Base-by-base conservation (phyloP, 2,888 invertebrate species). In the Caenorhabditis japonica region DNA sequence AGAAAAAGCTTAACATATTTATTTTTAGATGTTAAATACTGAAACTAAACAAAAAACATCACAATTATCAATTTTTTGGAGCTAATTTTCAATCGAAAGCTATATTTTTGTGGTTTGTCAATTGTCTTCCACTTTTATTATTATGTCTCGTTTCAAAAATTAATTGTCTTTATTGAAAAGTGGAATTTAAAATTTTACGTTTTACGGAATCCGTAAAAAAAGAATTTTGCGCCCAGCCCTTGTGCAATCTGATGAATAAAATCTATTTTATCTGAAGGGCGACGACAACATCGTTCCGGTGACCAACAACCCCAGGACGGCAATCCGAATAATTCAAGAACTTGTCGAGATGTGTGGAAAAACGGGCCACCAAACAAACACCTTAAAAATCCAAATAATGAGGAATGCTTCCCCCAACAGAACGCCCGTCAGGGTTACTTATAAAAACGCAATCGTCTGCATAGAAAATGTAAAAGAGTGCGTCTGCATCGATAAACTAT, bases 221-320 rank as follows among this genome's bases (percentile, higher is more conserved):
- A 34, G 12, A 34, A 34, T 12, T 34, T 58, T 49, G 34, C 34
- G 12, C 8, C 34, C 8, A 34, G 12, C 12, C 34, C 10, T 34
- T 34, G 8, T 12, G 12, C 34, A 34, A 34, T 10, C 34, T 47
- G 36, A 41, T 36, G 33, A n/a, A 17, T n/a, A n/a, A n/a, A n/a
- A 51, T 68, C 58, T 52, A 1, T 68, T 44, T 46, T 19, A 19
- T 38, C 19, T 39, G 39, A 36, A 52, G 19, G n/a, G 19, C 7
- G 25, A 41, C 23, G 33, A 13, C 17, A 3, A 34, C 7, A 4
- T 10, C 1, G 19, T 8, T n/a, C 21, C 7, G 3, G 4, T 4
- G 34, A 33, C n/a, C n/a, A n/a, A n/a, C n/a, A n/a, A n/a, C n/a
- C n/a, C n/a, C n/a, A n/a, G n/a, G n/a, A n/a, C n/a, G n/a, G n/a